Base-by-base conservation (phyloP, 2,113 vertebrate genomes). In the Erythrocercus mccallii region DNA sequence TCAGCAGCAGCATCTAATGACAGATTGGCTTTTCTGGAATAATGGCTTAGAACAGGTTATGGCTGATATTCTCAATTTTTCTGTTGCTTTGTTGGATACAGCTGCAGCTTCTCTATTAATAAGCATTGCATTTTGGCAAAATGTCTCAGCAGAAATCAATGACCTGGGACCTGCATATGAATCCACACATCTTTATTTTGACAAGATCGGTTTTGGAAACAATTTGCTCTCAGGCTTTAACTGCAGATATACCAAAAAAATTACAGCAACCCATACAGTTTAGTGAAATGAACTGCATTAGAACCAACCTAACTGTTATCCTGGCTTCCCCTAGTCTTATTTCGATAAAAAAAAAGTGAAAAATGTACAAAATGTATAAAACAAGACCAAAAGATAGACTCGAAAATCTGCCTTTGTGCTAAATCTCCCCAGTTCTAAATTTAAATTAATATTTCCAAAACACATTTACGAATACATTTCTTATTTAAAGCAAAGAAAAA, bases 401-500 rank as follows among this genome's bases (percentile, higher is more conserved):
- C 2, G 61, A 93, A 86, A 45, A n/a, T 78, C 60, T 95, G 31
- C 25, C 61, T 92, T 90, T 64, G 71, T 70, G 37, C 37, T 74
- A 42, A 53, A 86, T 68, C 38, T 83, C 60, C 15, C 50, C 15
- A 40, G 62, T 95, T 93, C 56, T 90, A 90, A 83, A 81, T 78
- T 94, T 94, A 88, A 93, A 72, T 64, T 86, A 61, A 15, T 96
- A 92, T 96, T 96, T 92, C 65, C 94, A 96, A 93, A 96, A 96
- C 92, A 92, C 24, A 28, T 58, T 88, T 86, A 4, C 86, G 66
- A 95, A 90, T 70, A 53, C 12, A 7, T 92, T 72, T 90, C 50
- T 64, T 60, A 74, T 92, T 94, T 91, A 86, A 95, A 93, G 84
- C 30, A 54, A 81, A 60, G 71, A 95, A 97, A 86, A 94, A 91